Evolutionary conservation across 2,113 vertebrate species (phyloP).

Genomic region (Rattus rattus): DNA sequence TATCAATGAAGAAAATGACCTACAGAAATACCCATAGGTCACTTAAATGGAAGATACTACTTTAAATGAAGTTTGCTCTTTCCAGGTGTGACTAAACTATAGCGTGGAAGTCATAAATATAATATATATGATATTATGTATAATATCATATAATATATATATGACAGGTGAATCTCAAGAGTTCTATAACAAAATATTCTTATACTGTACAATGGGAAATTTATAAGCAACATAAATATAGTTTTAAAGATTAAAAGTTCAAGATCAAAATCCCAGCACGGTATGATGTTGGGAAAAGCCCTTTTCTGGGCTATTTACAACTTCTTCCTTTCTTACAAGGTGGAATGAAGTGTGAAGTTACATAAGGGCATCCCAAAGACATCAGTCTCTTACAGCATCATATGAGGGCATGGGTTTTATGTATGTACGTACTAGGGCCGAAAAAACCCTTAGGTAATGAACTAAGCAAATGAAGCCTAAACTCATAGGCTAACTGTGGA

Average conservation of each 20-base stretch:
- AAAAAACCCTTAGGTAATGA: neutral
- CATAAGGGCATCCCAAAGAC: neutral
- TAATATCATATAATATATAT: no score
- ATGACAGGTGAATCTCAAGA: neutral
- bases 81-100: neutral
- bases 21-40: neutral
- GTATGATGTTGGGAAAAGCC: accelerated
- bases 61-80: neutral
- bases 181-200: neutral
- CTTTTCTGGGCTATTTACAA: neutral
- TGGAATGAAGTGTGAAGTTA: neutral
- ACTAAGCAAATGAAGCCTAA: neutral
- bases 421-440: no score
- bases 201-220: no score
- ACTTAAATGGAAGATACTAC: neutral
- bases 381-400: neutral
- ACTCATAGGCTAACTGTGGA: neutral
- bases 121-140: no score
- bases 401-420: neutral
- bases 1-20: neutral
- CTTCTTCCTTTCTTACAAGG: neutral
- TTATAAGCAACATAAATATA: neutral
- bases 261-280: neutral
- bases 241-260: neutral
- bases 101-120: no score